Percentiles rank a stretch among this genome's conserved stretches.
Evolutionary conservation across 2,888 invertebrate species (phyloP).

Genomic region (Drosophila niveifrons): DNA sequence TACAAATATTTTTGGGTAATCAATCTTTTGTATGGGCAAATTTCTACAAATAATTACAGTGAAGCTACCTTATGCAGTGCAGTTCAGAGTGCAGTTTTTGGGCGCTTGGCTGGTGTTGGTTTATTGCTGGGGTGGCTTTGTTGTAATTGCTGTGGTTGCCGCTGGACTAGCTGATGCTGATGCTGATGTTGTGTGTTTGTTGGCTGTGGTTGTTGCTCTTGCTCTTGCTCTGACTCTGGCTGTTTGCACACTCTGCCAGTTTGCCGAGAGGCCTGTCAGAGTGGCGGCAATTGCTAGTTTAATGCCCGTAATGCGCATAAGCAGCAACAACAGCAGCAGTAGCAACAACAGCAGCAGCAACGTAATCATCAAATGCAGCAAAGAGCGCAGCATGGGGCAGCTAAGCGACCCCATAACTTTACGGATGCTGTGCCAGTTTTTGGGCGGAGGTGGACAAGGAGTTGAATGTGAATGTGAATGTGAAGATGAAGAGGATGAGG

Average conservation of each 20-base stretch:
- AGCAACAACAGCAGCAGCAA: constrained; percentile 24
- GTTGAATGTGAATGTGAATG: constrained; percentile 1
- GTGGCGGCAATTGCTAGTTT: constrained; percentile 55
- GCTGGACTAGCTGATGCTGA: constrained; percentile 5
- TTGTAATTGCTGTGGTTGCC: constrained; percentile 46
- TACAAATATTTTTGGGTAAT: neutral
- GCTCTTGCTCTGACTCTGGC: no score
- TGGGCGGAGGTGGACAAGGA: neutral
- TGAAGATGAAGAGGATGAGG: neutral
- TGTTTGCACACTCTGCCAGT: neutral
- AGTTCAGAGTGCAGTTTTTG: neutral
- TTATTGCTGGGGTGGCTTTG: constrained; percentile 27
- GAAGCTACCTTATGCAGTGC: constrained; percentile 3
- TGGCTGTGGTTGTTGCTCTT: constrained; percentile 20
- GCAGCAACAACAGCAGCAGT: constrained; percentile 21
- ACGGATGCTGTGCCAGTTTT: constrained; percentile 30
- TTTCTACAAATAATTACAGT: neutral
- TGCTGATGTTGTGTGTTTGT: constrained; percentile 36
- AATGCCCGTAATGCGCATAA: constrained; percentile 54
- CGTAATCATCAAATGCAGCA: constrained; percentile 36
- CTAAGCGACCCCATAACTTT: constrained; percentile 23
- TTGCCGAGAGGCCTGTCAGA: constrained; percentile 41
- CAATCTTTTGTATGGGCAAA: neutral
- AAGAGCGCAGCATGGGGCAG: neutral
- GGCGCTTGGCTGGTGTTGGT: constrained; percentile 17